A percentile compares a stretch with the other conserved stretches of the same genome.
Conservation (phyloP, 2,113 vertebrate genomes). For the Dasyprocta punctata region DNA sequence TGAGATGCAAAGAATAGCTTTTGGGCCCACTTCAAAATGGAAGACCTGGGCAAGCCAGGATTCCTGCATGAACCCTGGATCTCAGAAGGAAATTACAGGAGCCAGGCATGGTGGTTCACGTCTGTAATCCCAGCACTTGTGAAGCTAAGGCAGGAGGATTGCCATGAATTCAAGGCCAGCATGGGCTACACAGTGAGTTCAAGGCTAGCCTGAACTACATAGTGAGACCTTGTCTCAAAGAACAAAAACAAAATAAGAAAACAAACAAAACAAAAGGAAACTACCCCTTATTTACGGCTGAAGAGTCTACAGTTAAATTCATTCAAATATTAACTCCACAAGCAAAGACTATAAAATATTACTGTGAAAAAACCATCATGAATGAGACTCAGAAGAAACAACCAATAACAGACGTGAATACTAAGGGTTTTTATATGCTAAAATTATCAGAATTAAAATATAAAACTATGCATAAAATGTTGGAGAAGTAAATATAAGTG, state of each 20-base stretch:
- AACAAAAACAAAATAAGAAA: not conserved
- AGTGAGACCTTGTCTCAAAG: not conserved
- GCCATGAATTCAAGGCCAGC: no score
- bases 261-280: not conserved
- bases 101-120: not conserved
- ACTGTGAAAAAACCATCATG: not conserved
- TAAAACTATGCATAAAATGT: not conserved
- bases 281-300: not conserved
- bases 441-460: not conserved
- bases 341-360: not conserved
- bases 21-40: not conserved
- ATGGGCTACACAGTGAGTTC: not conserved
- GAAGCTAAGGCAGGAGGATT: not conserved
- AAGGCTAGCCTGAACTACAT: no score
- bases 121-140: not conserved
- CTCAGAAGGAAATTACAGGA: not conserved
- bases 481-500: not conserved
- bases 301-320: not conserved
- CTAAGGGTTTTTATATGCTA: not conserved
- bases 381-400: constrained; percentile 31
- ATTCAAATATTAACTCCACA: not conserved
- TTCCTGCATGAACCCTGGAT: not conserved
- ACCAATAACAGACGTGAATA: not conserved
- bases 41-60: not conserved
- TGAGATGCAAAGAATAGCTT: not conserved